Conservation (phyloP, 2,113 vertebrate species). For the Dascyllus trimaculatus region DNA sequence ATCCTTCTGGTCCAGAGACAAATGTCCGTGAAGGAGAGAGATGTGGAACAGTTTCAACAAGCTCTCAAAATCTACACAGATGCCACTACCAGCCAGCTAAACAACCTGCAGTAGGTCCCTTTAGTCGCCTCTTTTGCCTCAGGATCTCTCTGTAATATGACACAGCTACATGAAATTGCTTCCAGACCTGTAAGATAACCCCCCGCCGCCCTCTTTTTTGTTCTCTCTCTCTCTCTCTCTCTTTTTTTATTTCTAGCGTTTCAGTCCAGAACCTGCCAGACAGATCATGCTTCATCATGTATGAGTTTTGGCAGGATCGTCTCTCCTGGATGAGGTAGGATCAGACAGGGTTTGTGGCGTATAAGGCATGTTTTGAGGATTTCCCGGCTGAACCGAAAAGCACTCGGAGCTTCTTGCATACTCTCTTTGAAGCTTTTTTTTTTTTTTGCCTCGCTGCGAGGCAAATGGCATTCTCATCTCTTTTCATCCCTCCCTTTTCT, state of each 20-base stretch:
- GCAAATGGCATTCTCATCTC: conserved; percentile 15
- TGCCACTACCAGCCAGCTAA: conserved; percentile 87
- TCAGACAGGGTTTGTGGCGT: neutral
- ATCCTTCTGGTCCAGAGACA: conserved; percentile 95
- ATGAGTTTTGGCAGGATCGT: conserved; percentile 94
- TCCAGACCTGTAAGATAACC: conserved; percentile 25
- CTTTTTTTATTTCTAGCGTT: conserved; percentile 77
- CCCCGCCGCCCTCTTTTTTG: neutral
- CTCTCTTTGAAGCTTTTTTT: conserved; percentile 23
- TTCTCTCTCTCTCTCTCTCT: neutral
- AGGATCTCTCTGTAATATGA: conserved; percentile 20
- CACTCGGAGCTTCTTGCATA: neutral
- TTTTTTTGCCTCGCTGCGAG: neutral
- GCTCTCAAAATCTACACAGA: conserved; percentile 91
- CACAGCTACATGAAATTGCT: conserved; percentile 28
- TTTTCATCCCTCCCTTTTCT: conserved; percentile 23
- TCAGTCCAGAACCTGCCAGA: conserved; percentile 90
- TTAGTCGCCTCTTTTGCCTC: conserved; percentile 22
- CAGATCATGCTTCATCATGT: conserved; percentile 91
- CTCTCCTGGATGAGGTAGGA: conserved; percentile 93
- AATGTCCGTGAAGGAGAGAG: conserved; percentile 88
- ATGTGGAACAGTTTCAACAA: conserved; percentile 88
- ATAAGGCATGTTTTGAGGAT: conserved; percentile 20
- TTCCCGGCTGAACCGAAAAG: neutral
- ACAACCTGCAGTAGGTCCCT: conserved; percentile 91